A percentile compares a stretch with the other conserved stretches of the same genome.
These are phyloP conservation scores for Marmota flaviventris DNA, from an alignment of 2,113 vertebrate species.

Conservation along the genomic window DNA sequence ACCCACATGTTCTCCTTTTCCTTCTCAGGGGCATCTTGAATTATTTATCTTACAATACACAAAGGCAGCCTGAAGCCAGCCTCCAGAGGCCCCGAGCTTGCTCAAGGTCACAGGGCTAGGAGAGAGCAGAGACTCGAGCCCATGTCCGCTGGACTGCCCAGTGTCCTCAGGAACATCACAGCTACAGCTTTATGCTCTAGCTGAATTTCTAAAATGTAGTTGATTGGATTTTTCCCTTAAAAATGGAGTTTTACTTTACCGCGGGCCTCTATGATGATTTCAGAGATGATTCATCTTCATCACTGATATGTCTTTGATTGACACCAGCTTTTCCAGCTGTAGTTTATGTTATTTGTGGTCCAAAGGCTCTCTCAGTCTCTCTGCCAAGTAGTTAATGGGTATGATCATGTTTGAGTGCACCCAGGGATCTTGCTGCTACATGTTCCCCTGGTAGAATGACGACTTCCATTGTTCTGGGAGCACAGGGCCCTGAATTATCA, in stretches of 20 bases:
- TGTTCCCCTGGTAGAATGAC: not conserved
- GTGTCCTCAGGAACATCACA: too few species aligned
- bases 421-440: not conserved
- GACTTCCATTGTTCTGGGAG: not conserved
- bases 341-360: not conserved
- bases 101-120: not conserved
- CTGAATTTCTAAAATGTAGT: not conserved
- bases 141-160: not conserved
- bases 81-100: not conserved
- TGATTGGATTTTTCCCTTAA: not conserved
- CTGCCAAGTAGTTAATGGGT: slow-evolving; percentile 4
- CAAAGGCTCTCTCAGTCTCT: not conserved
- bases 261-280: not conserved
- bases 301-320: not conserved
- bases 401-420: not conserved
- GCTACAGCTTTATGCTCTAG: not conserved
- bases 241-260: not conserved
- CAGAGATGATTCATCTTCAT: not conserved
- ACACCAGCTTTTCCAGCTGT: not conserved
- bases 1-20: not conserved
- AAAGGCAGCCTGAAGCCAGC: not conserved
- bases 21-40: not conserved
- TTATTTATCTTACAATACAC: not conserved
- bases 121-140: not conserved
- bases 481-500: not conserved